phyloP scores from a whole-genome alignment of 2,113 vertebrate genomes.

The crab-eating macaque (Macaca fascicularis) region DNA sequence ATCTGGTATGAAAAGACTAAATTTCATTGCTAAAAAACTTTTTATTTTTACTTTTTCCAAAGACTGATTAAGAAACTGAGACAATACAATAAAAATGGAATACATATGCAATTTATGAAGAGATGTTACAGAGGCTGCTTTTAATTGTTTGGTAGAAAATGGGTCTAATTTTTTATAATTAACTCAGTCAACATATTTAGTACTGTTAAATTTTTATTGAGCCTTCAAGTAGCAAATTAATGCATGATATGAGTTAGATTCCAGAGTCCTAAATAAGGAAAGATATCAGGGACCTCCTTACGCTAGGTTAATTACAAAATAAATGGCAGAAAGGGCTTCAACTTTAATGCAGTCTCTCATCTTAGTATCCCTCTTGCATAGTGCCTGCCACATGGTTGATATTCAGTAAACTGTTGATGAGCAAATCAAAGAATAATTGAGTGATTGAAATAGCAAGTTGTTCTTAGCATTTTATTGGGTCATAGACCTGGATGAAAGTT shows the following conservation, averaged over 20 bases:
- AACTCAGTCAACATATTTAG: constrained; percentile 41
- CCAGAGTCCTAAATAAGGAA: not conserved
- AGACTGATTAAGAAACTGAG: not conserved
- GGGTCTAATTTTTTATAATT: not conserved
- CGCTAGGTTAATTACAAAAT: not conserved
- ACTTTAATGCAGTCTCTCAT: not conserved
- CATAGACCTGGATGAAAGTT: not conserved
- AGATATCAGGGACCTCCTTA: not conserved
- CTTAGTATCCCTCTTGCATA: not conserved
- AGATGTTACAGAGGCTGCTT: not conserved
- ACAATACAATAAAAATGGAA: not conserved
- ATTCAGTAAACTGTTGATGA: not conserved
- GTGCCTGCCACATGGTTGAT: not conserved
- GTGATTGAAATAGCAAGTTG: not conserved
- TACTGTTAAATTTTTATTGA: constrained; percentile 28
- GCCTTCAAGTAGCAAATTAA: not conserved
- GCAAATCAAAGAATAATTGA: constrained; percentile 5
- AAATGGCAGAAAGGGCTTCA: not conserved
- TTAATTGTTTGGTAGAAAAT: constrained; percentile 31
- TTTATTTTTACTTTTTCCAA: not conserved
- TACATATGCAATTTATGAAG: constrained; percentile 12
- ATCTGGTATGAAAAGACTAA: not conserved
- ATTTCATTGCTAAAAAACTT: not conserved
- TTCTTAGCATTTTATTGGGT: not conserved
- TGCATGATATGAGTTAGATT: not conserved